Base-by-base conservation (phyloP, 2,113 vertebrate species). In the Halcyon senegalensis region DNA sequence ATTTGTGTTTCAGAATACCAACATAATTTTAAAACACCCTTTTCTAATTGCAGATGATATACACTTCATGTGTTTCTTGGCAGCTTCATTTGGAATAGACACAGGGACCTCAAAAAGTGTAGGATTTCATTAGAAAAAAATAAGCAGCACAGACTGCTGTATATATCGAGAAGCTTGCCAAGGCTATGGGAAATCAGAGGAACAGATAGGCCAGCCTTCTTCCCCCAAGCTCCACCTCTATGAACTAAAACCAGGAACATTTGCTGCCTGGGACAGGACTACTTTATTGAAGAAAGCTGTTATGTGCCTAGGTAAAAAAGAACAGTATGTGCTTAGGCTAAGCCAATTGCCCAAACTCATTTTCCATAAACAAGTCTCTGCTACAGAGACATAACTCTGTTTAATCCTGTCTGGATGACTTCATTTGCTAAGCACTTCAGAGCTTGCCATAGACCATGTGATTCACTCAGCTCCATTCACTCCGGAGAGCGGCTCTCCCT, bases 331-430 rank as follows among this genome's bases (percentile, higher is more conserved):
- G 76, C 97, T 96, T 84, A 46, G 94, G 96, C 82, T 84, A 93
- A 97, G 92, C 93, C 94, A 95, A 97, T 96, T 2, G 7, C 89
- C 73, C 9, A 97, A 98, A 96, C 89, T 96, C 80, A 43, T 94
- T 98, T 98, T 98, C 97, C 97, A 96, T 98, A 98, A 98, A 98
- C 97, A 98, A 96, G 87, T 73, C 91, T 92, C 78, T 91, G 96
- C 95, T 95, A 53, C 39, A 6, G 96, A 97, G 96, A 97, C 97
- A 95, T 94, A 97, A 95, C 93, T 95, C 87, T 91, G 92, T 95
- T 93, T 96, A 96, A 96, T 97, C 93, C 94, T 93, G 95, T 96
- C 92, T 89, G 91, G 90, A 97, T 98, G 97, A 98, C 93, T 98
- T 98, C 98, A 98, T 93, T 94, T 89, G 66, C 90, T 81, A 97